Base-by-base conservation (phyloP, 2,113 vertebrate genomes). In the Choloepus hoffmanni region DNA sequence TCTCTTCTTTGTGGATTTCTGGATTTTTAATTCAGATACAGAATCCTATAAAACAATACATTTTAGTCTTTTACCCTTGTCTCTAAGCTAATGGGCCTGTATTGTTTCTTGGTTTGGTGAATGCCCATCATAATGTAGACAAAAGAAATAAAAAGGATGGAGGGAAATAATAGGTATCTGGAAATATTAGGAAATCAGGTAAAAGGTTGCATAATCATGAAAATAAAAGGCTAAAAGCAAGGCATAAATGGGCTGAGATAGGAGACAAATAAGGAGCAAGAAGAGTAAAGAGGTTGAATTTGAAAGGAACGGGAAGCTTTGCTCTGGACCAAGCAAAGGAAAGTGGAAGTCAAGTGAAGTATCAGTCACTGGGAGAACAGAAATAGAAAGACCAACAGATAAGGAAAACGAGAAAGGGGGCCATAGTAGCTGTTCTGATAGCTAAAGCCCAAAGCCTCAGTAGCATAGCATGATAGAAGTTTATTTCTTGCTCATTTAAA, bases 211-310 rank as follows among this genome's bases (percentile, higher is more conserved):
- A 7, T 83, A 40, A 48, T 65, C 50, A 72, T 74, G 50, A 67
- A 84, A 90, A 77, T 63, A 90, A 85, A 53, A 94, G 90, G 33
- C 63, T 30, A 21, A 50, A 84, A 96, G 21, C 7, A 43, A 63
- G 55, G 40, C 50, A 24, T 26, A 68, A 70, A 87, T 74, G 40
- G 53, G 40, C 77, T 94, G 30, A 10, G 24, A 43, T 78, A 58
- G n/a, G 50, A 53, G 40, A 58, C 83, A 91, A 84, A 4, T 79
- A 53, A 68, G n/a, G 77, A 77, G 21, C 2, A 60, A 72, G 33
- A 85, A 84, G 11, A 43, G 24, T 67, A 40, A 48, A 92, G 76
- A 73, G 50, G 43, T 5, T 24, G 89, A 60, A 26, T 84, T 62
- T 88, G 65, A 48, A 85, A 50, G 33, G 28, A 48, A 14, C 43